Evolutionary conservation across 2,797 vertebrate species (phyloP), one percentile per base, ranked within the genome.

Genomic region (Sebastiscus tertius): DNA sequence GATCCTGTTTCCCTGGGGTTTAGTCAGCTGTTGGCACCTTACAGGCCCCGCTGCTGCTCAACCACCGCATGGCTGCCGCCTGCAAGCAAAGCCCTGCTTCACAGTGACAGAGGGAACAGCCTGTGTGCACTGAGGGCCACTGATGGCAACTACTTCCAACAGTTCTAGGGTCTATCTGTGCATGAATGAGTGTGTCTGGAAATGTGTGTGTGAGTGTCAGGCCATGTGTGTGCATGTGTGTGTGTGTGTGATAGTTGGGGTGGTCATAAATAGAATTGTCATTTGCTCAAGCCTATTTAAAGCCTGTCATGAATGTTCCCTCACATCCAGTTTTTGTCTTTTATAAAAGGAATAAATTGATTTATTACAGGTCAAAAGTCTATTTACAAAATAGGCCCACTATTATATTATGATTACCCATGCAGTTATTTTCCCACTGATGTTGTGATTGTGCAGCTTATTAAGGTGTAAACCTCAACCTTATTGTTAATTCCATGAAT

Each of bases 241-340:
- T n/a, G n/a, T 63, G 67, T 29, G 72, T 69, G 84, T 64, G 67
- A 59, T 46, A 63, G 80, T 55, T 80, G 75, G 66, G 79, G 79
- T 65, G 70, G 76, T 92, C 92, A 90, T 82, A 94, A 94, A 94
- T 93, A 95, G 91, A 88, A 76, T 64, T 76, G 92, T 94, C 93
- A 94, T 90, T 94, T 93, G 91, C 91, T 90, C 77, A 70, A 46
- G 73, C 93, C 93, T 95, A 96, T 95, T 95, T 94, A 82, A 88
- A 94, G 80, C 72, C 75, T 74, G 79, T 88, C 87, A 83, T 84
- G 87, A 89, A 89, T 88, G 85, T 75, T 83, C 85, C 83, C 76
- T 81, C 63, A 59, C 83, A 88, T 59, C 66, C 33, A 66, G 66
- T 26, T 52, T 78, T 42, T 55, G 65, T 75, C 42, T 81, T 75